Percentiles rank a stretch among this genome's conserved stretches.
These are phyloP conservation scores for Proisotoma minuta DNA, from an alignment of 2,888 invertebrate species.

Conservation along the genomic window DNA sequence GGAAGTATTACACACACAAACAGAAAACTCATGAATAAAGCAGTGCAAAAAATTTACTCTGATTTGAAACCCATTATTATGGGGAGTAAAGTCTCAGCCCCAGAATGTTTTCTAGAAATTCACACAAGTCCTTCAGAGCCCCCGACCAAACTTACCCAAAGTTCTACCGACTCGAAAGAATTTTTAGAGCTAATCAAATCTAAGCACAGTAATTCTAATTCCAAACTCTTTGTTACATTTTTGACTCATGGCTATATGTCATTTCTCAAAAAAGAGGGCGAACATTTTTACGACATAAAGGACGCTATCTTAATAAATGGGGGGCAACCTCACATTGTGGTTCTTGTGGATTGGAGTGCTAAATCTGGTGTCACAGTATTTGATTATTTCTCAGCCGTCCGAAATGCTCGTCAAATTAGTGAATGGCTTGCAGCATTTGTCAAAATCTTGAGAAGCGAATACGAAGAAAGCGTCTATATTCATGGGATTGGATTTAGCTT, in stretches of 20 bases:
- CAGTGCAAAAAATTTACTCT: too few species aligned
- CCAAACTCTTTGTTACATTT: too few species aligned
- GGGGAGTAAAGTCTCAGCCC: too few species aligned
- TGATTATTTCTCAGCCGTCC: neutral
- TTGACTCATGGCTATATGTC: neutral
- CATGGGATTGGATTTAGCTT: conserved; percentile 3
- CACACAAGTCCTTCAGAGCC: too few species aligned
- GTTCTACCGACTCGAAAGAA: too few species aligned
- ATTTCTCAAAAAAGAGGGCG: neutral
- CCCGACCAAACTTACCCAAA: too few species aligned
- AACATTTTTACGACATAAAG: neutral
- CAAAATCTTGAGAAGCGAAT: neutral
- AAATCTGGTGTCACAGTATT: neutral
- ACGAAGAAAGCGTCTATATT: neutral
- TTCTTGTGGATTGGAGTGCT: neutral
- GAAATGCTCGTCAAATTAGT: neutral
- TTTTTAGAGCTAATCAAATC: too few species aligned
- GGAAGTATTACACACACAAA: too few species aligned
- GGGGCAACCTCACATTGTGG: neutral
- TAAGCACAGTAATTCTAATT: too few species aligned
- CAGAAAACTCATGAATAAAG: too few species aligned
- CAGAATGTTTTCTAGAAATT: too few species aligned
- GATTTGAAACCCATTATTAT: too few species aligned
- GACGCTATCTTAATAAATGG: neutral
- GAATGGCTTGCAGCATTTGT: neutral